Evolutionary conservation across 1,140 invertebrate species (phyloP).

Genomic region (Aphaenogaster ashmeadi): DNA sequence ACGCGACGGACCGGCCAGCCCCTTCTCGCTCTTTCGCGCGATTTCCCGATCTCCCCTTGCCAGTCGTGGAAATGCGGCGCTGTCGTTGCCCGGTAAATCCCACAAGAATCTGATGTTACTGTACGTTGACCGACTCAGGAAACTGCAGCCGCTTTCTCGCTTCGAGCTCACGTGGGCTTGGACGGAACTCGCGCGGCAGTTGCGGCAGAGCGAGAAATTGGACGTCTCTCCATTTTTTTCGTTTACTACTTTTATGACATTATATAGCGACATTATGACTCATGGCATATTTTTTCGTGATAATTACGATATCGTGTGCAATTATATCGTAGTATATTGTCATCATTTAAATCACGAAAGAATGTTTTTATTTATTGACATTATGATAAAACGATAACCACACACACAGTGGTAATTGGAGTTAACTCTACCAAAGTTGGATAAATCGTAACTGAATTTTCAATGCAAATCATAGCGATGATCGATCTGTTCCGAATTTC

Average conservation of each 20-base stretch:
- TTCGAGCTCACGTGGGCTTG: background rate
- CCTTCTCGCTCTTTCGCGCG: slow-evolving; percentile 35
- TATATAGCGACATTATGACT: background rate
- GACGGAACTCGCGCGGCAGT: slow-evolving; percentile 8
- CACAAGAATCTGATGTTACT: slow-evolving; percentile 54
- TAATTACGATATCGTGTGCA: background rate
- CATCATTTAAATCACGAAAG: background rate
- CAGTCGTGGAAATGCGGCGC: slow-evolving; percentile 50
- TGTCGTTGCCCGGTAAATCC: slow-evolving; percentile 41
- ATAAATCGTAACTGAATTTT: background rate
- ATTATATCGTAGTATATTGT: background rate
- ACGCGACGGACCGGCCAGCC: slow-evolving; percentile 61
- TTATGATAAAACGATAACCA: background rate
- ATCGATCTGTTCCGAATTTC: background rate
- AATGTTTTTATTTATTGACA: background rate
- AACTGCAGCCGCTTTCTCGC: slow-evolving; percentile 34
- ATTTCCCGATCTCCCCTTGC: slow-evolving; percentile 33
- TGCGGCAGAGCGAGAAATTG: slow-evolving; percentile 11
- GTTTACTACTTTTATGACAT: background rate
- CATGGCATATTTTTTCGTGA: background rate
- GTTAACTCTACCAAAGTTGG: background rate
- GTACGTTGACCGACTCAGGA: slow-evolving; percentile 40
- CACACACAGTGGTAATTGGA: background rate
- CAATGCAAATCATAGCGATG: background rate
- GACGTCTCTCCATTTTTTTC: background rate